Conservation (phyloP, 2,888 invertebrate genomes). For the Lathronympha strigana region DNA sequence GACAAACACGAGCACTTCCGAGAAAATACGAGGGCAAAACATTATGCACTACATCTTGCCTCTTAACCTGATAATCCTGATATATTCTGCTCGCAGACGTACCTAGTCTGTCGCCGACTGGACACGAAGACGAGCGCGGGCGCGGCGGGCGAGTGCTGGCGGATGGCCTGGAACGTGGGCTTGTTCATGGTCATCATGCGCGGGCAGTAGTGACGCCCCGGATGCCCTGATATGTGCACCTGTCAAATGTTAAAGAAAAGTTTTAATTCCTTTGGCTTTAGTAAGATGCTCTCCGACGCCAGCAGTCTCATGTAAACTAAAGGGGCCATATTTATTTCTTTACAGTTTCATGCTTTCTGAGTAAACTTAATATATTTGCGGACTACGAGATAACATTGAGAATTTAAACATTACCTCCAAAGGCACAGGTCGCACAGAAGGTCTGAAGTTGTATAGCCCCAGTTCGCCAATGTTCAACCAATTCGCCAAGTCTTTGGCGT, state of each 20-base stretch:
- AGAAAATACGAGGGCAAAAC: no score
- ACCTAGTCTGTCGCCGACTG: slow-evolving; percentile 95
- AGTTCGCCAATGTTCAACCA: slow-evolving; percentile 96
- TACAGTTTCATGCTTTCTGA: no score
- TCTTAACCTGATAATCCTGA: no score
- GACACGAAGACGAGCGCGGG: slow-evolving; percentile 98
- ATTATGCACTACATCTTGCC: no score
- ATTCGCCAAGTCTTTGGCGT: slow-evolving; percentile 97
- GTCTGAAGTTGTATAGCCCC: slow-evolving; percentile 98
- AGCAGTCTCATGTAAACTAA: no score
- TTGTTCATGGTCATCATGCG: slow-evolving; percentile 99
- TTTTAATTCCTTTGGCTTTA: no score
- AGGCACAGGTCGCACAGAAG: slow-evolving; percentile 98
- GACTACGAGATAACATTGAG: no score
- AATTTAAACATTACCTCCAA: slow-evolving; percentile 84
- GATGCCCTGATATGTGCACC: slow-evolving; percentile 96
- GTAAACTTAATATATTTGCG: no score
- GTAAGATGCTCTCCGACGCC: no score
- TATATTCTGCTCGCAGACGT: no score
- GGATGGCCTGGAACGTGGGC: slow-evolving; percentile 97
- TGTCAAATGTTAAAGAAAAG: slow-evolving; percentile 49
- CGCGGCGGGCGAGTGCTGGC: slow-evolving; percentile 95
- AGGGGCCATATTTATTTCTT: no score
- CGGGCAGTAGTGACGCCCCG: slow-evolving; percentile 99
- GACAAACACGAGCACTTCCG: no score